A percentile compares a stretch with the other conserved stretches of the same genome.
Evolutionary conservation across 2,888 invertebrate species (phyloP).

Genomic region (Mellilla xanthometata): DNA sequence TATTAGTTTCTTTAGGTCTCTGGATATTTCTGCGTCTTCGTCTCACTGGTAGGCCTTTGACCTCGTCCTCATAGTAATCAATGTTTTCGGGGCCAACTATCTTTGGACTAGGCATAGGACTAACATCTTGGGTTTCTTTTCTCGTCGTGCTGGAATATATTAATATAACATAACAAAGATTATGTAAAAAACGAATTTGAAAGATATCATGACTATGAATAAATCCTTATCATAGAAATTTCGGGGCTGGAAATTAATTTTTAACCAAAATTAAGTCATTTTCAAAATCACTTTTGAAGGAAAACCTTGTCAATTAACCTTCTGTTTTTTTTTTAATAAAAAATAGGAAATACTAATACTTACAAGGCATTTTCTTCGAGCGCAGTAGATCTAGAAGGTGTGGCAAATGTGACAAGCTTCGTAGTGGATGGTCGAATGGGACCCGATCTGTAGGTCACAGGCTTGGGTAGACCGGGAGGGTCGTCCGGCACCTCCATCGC

Average conservation of each 20-base stretch:
- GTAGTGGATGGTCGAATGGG: slow-evolving; percentile 16
- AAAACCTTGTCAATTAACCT: too few species aligned
- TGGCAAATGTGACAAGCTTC: background rate
- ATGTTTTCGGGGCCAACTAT: slow-evolving; percentile 19
- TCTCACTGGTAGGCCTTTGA: slow-evolving; percentile 58
- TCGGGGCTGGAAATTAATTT: too few species aligned
- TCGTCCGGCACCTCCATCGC: background rate
- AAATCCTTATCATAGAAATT: too few species aligned
- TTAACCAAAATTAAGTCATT: too few species aligned
- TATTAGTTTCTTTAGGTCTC: too few species aligned
- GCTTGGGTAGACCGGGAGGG: slow-evolving; percentile 6
- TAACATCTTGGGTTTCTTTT: background rate
- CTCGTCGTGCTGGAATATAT: slow-evolving; percentile 5
- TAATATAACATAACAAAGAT: background rate
- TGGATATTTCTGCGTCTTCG: too few species aligned
- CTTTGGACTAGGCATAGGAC: slow-evolving; percentile 1
- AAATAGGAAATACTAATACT: background rate
- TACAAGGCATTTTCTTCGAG: background rate
- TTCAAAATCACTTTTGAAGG: too few species aligned
- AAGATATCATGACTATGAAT: too few species aligned
- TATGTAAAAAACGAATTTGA: too few species aligned
- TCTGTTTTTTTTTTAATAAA: too few species aligned
- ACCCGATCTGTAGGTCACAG: slow-evolving; percentile 12
- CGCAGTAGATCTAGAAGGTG: background rate
- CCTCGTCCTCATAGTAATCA: slow-evolving; percentile 62